Evolutionary conservation across 2,888 invertebrate genomes (phyloP), one percentile per base, ranked within the genome.

Genomic region (Ectemnius continuus): DNA sequence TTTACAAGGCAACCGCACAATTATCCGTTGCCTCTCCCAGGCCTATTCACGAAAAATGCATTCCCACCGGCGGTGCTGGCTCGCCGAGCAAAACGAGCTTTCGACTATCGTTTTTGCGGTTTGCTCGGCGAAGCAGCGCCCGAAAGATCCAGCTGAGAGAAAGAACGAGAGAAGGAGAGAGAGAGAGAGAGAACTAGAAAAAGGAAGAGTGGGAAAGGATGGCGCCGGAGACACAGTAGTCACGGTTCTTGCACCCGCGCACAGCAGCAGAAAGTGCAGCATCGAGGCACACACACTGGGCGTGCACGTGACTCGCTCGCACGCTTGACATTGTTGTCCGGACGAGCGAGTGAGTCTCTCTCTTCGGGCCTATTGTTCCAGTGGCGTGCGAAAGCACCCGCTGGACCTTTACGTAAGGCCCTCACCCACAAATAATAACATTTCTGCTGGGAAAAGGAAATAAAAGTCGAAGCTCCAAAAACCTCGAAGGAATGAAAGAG

Each of bases 331-430:
- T 83, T 68, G 82, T 80, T 70, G 78, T 58, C 62, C 73, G 71
- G 75, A 70, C 75, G 70, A 75, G 76, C 71, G 79, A 36, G 36
- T 11, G 36, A 36, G 36, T 11, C 8, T 8, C 3, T 5, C 28
- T 28, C 36, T 36, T 11, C 36, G 81, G n/a, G 79, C 70, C 86
- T 86, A 87, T 87, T 87, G 87, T 87, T 86, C 80, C 67, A 61
- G 62, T 68, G 79, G 75, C 86, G 83, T 86, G 86, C 82, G 85
- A 86, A 85, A 80, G 8, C n/a, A 16, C 16, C 52, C 52, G n/a
- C 76, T 75, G 67, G 78, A 64, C 58, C 52, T 20, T 66, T 68
- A 20, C 60, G 64, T 26, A 18, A 61, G 61, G 61, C 18, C 36
- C 61, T 73, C 48, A 47, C 73, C 69, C 78, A 52, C 76, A 84